Conservation (phyloP, 2,113 vertebrate genomes). For the Xenopus borealis region DNA sequence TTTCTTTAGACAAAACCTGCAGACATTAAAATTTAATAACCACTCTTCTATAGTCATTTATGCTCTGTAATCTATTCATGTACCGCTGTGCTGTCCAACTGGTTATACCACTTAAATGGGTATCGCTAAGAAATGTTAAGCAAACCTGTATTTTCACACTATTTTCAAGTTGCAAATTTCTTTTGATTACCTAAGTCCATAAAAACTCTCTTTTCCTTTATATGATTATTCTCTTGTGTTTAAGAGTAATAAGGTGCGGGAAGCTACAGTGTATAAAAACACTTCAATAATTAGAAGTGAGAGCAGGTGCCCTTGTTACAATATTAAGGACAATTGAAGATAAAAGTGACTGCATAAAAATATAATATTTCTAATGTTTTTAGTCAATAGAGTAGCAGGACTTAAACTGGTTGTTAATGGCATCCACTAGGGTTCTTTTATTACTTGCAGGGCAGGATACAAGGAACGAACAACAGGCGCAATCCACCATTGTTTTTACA, state of each 20-base stretch:
- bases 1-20: conserved; percentile 58
- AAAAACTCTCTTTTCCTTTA: not conserved
- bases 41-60: conserved; percentile 51
- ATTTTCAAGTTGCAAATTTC: conserved; percentile 22
- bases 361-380: too few relatives aligned
- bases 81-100: conserved; percentile 43
- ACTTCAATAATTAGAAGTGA: too few relatives aligned
- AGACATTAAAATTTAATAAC: conserved; percentile 60
- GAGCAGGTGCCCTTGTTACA: too few relatives aligned
- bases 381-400: too few relatives aligned
- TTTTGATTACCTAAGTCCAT: not conserved
- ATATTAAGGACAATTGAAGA: too few relatives aligned
- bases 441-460: too few relatives aligned
- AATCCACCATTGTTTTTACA: too few relatives aligned
- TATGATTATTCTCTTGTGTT: not conserved
- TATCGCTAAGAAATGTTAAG: conserved; percentile 55
- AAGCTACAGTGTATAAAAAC: not conserved
- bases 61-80: conserved; percentile 42
- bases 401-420: too few relatives aligned
- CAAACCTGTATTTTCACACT: conserved; percentile 49
- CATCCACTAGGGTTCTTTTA: too few relatives aligned
- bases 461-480: too few relatives aligned
- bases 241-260: not conserved
- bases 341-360: too few relatives aligned
- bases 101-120: conserved; percentile 51